Evolutionary conservation across 2,888 invertebrate species (phyloP).

Genomic region (Anaspis maculata): DNA sequence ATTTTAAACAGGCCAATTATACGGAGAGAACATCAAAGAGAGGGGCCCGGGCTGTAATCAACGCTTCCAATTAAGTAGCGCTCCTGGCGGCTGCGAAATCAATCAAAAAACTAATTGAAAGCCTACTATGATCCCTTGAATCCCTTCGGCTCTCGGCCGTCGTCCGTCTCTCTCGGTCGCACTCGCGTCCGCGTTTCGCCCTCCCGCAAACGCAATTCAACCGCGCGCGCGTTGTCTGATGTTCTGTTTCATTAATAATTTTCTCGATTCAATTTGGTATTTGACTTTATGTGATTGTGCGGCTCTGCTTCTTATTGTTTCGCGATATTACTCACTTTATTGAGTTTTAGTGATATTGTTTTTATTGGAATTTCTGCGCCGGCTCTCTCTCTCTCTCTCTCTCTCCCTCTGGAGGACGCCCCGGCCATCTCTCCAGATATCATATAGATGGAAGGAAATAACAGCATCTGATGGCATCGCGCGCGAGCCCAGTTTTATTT

Average conservation of each 20-base stretch:
- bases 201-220: no score
- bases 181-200: no score
- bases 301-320: slow-evolving; percentile 35
- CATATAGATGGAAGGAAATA: no score
- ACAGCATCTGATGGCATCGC: no score
- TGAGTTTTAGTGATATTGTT: slow-evolving; percentile 38
- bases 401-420: no score
- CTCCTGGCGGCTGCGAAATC: slow-evolving; percentile 41
- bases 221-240: slow-evolving; percentile 23
- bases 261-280: slow-evolving; percentile 40
- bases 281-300: slow-evolving; percentile 38
- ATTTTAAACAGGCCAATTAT: slow-evolving; percentile 42
- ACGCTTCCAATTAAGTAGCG: slow-evolving; percentile 42
- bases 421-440: no score
- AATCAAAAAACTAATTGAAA: slow-evolving; percentile 45
- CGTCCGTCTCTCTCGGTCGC: no score
- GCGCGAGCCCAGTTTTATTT: no score
- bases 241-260: slow-evolving; percentile 41
- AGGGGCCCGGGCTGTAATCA: slow-evolving; percentile 39
- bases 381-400: slow-evolving; percentile 24
- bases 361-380: slow-evolving; percentile 31
- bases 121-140: slow-evolving; percentile 39
- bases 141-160: slow-evolving; percentile 26
- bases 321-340: slow-evolving; percentile 37
- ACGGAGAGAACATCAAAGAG: slow-evolving; percentile 40